Base-by-base conservation (phyloP, 2,888 invertebrate species). In the Ecdyonurus torrentis region DNA sequence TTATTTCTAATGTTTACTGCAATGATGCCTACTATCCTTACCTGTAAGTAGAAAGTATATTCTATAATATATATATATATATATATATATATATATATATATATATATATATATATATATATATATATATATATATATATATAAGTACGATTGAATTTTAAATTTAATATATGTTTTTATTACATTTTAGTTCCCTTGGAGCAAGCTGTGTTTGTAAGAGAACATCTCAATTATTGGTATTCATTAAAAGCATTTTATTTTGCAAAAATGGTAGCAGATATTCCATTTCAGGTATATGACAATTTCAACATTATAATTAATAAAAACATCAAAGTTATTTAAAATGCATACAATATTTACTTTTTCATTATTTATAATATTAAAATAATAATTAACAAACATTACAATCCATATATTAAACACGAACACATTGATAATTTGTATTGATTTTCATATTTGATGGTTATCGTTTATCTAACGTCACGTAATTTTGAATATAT, bases 21-120 rank as follows among this genome's bases (percentile, higher is more conserved):
- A 61, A 91, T 97, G 88, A 97, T 97, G 96, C 95, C 96, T 67
- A 97, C 96, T 61, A 94, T 97, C 71, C 83, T 96, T 70, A 96
- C 97, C 72, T 97, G 96, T 96, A 78, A 89, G 91, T 84, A 67
- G n/a, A 61, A 37, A 24, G 10, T 61, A 37, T 37, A 37, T 37
- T 52, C 52, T 7, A 23, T 37, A 15, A 7, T 61, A 18, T 63
- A 61, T 52, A 50, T 50, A 22, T 23, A 20, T 61, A 37, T 52
- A 53, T 37, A 19, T 15, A 61, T 58, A 58, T 18, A 2, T 37
- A 37, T 37, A 37, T 37, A 37, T 37, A 37, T 37, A 37, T 37
- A 37, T 37, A 37, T 37, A 37, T 37, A 37, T 37, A 37, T 37
- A 37, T 37, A 37, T 37, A 37, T 37, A 37, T 37, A 37, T 37